Base-by-base conservation (phyloP, 2,113 vertebrate genomes). In the Phalacrocorax brasilianus region DNA sequence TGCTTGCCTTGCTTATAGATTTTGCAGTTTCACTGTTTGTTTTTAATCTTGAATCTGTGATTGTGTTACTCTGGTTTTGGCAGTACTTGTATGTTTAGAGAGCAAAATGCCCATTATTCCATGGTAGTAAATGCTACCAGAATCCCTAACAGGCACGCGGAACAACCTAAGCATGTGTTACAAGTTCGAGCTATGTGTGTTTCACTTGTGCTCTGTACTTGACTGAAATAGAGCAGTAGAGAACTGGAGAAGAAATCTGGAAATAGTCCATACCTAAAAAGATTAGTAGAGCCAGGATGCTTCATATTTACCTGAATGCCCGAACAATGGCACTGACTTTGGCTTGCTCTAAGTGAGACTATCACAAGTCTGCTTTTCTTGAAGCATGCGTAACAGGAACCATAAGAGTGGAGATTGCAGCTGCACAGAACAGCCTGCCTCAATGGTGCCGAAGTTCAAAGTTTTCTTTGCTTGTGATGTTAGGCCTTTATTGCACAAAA, bases 21-120 rank as follows among this genome's bases (percentile, higher is more conserved):
- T 93, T 93, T 93, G 30, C 49, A 74, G 35, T 93, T 95, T 86
- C 65, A 65, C 13, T 72, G 16, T 85, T 93, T 73, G 49, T n/a
- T 93, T 53, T 77, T 92, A 88, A 53, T 91, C 73, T 84, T 72
- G 27, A 94, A 86, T 91, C 88, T 89, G 52, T 92, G 65, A 59
- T 79, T 82, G 7, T 56, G 49, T 71, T 68, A 70, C 65, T 55
- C 56, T 94, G 53, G 53, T 65, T 93, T 95, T 95, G 93, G 23
- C 89, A 82, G 21, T 65, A 45, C 16, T 88, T 23, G 1, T 84
- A 52, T n/a, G 30, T 96, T 68, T 61, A 52, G 53, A 79, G 77
- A 88, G 68, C 27, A 59, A 75, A 84, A 73, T 30, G 7, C 28
- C 45, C 14, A 15, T 85, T 89, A 47, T 75, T 85, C 40, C 44